Evolutionary conservation across 2,797 vertebrate genomes (phyloP), one percentile per base, ranked within the genome.

Genomic region (Crocodylus rhombifer): DNA sequence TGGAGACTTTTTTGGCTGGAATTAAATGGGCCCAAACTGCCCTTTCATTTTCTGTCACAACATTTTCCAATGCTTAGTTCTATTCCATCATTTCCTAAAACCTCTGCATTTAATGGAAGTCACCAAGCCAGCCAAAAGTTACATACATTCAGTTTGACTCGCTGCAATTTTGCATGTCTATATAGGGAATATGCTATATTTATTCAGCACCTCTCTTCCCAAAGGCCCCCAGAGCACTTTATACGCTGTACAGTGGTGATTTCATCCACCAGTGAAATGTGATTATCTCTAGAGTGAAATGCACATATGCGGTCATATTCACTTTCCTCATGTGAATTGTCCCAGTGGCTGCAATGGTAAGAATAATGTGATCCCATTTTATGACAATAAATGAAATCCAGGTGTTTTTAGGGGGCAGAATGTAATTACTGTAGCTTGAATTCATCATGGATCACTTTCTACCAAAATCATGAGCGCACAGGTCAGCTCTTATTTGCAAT

Each of bases 1-100:
- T 87, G 91, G 93, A 94, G 87, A 78, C 69, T 86, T 91, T 95
- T 96, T 93, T 85, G 83, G 75, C 76, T 77, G 55, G n/a, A 92
- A 79, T 91, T 87, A 60, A 84, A 92, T 93, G 77, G 92, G 80
- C 74, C 82, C 79, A 69, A 77, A 61, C 93, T 94, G 86, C 51
- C 77, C 79, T 93, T 95, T 95, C 91, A 95, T 88, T 89, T 89
- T 93, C 78, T 91, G 61, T 82, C 67, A 69, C 87, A 61, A 14
- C 75, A 88, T 84, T 95, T 97, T 86, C 81, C 92, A 87, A 76
- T 74, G 51, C 84, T 89, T 90, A 63, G 84, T 42, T 76, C 92
- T 95, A 86, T 81, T 95, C 91, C 89, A 88, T 89, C 87, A 69
- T 78, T 93, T 87, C 58, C 57, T 80, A 71, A 79, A 95, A 69